Evolutionary conservation across 2,113 vertebrate genomes (phyloP).

Genomic region (Jaculus jaculus): DNA sequence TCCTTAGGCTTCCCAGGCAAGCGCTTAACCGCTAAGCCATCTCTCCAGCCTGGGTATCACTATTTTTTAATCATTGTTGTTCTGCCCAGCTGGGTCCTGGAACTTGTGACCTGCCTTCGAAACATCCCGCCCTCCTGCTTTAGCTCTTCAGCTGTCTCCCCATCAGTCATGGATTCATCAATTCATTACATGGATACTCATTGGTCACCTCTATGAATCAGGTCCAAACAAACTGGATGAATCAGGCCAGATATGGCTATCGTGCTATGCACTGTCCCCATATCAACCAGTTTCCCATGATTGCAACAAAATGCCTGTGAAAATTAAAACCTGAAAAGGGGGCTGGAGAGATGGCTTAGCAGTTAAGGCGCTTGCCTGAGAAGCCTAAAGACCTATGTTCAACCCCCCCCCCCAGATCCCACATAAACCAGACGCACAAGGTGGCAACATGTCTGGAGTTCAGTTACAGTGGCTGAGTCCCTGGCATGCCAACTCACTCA

Average conservation of each 20-base stretch:
- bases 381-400: too few species aligned
- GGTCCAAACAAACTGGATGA: not conserved
- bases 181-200: not conserved
- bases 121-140: not conserved
- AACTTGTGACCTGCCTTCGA: not conserved
- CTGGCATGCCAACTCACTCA: too few species aligned
- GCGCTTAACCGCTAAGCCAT: too few species aligned
- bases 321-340: not conserved
- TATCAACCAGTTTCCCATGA: not conserved
- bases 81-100: not conserved
- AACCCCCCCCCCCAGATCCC: too few species aligned
- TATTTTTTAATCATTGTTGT: not conserved
- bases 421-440: too few species aligned
- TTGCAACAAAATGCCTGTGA: not conserved
- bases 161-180: rapidly evolving
- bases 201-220: not conserved
- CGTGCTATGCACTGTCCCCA: not conserved
- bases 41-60: too few species aligned
- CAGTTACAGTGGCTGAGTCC: too few species aligned
- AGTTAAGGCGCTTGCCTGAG: too few species aligned
- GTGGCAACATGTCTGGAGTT: too few species aligned
- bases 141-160: not conserved
- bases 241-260: not conserved
- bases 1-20: too few species aligned
- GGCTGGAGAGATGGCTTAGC: too few species aligned